Evolutionary conservation across 2,797 vertebrate genomes (phyloP).

Genomic region (Siniperca obscura): DNA sequence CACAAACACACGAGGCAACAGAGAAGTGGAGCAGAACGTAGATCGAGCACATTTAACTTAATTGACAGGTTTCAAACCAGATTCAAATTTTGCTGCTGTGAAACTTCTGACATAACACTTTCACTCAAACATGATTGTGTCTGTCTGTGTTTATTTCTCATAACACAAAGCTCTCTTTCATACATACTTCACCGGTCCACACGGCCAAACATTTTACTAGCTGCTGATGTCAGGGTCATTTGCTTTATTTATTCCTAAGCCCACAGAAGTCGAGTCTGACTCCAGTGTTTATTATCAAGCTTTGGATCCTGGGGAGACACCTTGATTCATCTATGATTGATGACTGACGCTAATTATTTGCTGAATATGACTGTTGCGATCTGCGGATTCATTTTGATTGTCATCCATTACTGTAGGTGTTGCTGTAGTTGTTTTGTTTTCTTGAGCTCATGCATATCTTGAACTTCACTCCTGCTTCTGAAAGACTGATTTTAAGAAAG

Average conservation of each 20-base stretch:
- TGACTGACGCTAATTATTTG: conserved; percentile 59
- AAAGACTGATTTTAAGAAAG: conserved; percentile 53
- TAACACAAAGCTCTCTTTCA: conserved; percentile 78
- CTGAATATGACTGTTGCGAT: conserved; percentile 55
- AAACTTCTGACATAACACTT: conserved; percentile 59
- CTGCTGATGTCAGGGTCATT: conserved; percentile 75
- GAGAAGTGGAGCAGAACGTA: conserved; percentile 47
- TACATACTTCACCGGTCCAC: conserved; percentile 43
- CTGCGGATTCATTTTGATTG: conserved; percentile 49
- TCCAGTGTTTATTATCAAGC: conserved; percentile 72
- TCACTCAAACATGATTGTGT: conserved; percentile 66
- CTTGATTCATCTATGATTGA: conserved; percentile 69
- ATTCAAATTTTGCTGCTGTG: conserved; percentile 42
- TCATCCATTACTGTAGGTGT: conserved; percentile 45
- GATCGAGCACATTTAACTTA: conserved; percentile 50
- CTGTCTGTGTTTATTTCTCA: conserved; percentile 74
- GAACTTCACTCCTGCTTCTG: conserved; percentile 44
- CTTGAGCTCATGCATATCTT: conserved; percentile 35
- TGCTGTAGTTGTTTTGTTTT: conserved; percentile 51
- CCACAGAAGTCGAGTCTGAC: conserved; percentile 72
- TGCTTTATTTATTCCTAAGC: conserved; percentile 79
- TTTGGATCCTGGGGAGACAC: conserved; percentile 59
- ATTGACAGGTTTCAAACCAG: conserved; percentile 37
- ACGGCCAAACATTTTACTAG: conserved; percentile 73
- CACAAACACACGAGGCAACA: conserved; percentile 36